Base-by-base conservation (phyloP, 2,888 invertebrate genomes). In the Camponotus fellah region DNA sequence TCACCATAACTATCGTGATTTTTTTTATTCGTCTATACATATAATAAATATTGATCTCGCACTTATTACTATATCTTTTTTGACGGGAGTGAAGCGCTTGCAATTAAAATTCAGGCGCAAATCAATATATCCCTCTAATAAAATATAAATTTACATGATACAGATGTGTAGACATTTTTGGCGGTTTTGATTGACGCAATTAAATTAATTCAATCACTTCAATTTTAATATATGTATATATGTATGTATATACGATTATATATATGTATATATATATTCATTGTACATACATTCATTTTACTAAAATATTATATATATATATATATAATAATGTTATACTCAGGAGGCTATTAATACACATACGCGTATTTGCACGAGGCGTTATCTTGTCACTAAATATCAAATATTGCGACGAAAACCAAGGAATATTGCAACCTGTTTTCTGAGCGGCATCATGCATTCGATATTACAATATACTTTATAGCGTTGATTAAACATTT, bases 61-160 rank as follows among this genome's bases (percentile, higher is more conserved):
- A 79, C 79, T 79, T 79, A 71, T 79, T 79, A 46, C 21, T 46
- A 71, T 60, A 60, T 79, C 71, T 71, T 71, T 79, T 71, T 71
- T 37, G 69, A 56, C 58, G 43, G 21, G 12, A n/a, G 0, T n/a
- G 12, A 5, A 0, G 17, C n/a, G 65, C 34, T 12, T 5, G 46
- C 17, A 71, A 79, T 79, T 79, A 79, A 79, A 62, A 79, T 79
- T 71, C 71, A 46, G 17, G 43, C 58, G 34, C 69, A 56, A 69
- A 79, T 71, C 79, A 37, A 79, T 79, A 49, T 49, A 79, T 26
- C 37, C 26, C 69, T 71, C 60, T 79, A 79, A 71, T 79, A 37
- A 79, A 79, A 79, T 79, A 79, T 79, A 71, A 79, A 79, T 79
- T 79, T 79, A 79, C 72, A 60, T 79, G 62, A 79, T 79, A 68